A percentile compares a stretch with the other conserved stretches of the same genome.
Conservation (phyloP, 2,113 vertebrate species). For the Ptyas mucosa region DNA sequence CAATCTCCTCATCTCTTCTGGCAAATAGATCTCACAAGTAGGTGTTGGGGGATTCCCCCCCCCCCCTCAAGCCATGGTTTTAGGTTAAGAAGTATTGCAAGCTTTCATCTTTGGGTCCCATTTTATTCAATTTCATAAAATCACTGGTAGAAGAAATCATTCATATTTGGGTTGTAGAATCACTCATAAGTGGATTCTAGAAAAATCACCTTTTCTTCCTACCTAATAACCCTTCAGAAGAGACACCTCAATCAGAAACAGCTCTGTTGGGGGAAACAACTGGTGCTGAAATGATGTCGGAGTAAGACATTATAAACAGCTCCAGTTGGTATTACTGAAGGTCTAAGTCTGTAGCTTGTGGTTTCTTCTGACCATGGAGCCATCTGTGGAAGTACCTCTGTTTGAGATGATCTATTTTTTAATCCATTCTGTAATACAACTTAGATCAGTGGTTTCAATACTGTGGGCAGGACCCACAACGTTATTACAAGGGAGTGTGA, state of each 20-base stretch:
- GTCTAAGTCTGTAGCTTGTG: not conserved
- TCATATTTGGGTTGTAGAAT: not conserved
- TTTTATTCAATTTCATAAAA: not conserved
- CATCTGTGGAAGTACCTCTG: not conserved
- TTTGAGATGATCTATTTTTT: not conserved
- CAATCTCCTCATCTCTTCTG: not conserved
- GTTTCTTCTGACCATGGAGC: not conserved
- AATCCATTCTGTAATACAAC: not conserved
- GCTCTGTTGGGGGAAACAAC: not conserved
- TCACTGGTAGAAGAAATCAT: not conserved
- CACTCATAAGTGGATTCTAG: not conserved
- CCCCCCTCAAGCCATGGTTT: not conserved
- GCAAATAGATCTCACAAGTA: not conserved
- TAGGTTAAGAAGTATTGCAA: not conserved
- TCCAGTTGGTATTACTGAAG: not conserved
- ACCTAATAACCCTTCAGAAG: not conserved
- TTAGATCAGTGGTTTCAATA: not conserved
- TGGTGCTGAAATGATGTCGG: not conserved
- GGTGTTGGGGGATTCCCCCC: not conserved
- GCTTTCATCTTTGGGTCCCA: not conserved
- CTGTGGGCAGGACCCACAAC: not conserved
- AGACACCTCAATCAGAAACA: not conserved
- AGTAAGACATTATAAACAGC: not conserved
- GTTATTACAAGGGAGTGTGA: not conserved
- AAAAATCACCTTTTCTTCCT: not conserved